Evolutionary conservation across 2,888 invertebrate genomes (phyloP).

Genomic region (Cantharis nigra): DNA sequence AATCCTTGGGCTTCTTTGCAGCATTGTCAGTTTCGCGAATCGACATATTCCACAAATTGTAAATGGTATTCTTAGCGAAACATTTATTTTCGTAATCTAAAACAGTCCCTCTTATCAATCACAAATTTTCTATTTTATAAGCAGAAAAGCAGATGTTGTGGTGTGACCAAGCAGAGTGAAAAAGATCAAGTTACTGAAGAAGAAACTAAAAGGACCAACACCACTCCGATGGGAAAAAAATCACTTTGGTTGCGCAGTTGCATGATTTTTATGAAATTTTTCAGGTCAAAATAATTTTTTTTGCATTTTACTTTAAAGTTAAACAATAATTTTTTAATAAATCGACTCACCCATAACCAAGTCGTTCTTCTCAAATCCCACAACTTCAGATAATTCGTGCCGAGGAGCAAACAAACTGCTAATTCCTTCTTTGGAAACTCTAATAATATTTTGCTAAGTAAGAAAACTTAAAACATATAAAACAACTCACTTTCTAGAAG

Average conservation of each 20-base stretch:
- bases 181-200: no score
- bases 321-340: background rate
- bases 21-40: background rate
- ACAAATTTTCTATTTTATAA: no score
- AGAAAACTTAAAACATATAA: background rate
- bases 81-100: background rate
- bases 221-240: no score
- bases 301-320: no score
- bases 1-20: background rate
- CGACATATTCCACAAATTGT: background rate
- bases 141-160: no score
- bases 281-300: no score
- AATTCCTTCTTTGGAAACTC: background rate
- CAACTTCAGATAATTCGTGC: background rate
- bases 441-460: background rate
- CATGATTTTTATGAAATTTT: no score
- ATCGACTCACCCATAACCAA: background rate
- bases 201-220: no score
- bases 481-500: background rate
- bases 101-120: no score
- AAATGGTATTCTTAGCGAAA: background rate
- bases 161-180: no score
- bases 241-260: no score
- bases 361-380: background rate
- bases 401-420: background rate